Conservation (phyloP, 2,797 vertebrate species). For the Oryzias sinensis region DNA sequence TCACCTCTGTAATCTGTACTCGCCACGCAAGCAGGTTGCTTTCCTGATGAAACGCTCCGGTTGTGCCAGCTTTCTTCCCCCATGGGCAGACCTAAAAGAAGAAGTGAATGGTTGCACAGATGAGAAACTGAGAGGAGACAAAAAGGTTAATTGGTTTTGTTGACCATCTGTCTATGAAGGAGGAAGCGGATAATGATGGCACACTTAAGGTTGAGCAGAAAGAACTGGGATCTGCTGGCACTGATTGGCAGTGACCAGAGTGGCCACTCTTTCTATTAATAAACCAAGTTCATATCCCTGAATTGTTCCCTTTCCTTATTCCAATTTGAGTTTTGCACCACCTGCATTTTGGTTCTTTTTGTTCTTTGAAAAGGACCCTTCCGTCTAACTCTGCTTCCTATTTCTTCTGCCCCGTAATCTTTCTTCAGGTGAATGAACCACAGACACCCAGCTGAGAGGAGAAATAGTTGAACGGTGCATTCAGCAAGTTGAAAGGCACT, state of each 20-base stretch:
- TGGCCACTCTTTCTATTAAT: slow-evolving; percentile 73
- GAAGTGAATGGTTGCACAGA: slow-evolving; percentile 50
- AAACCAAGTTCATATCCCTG: slow-evolving; percentile 57
- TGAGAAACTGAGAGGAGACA: slow-evolving; percentile 64
- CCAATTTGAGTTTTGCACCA: slow-evolving; percentile 4
- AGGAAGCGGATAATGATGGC: slow-evolving; percentile 39
- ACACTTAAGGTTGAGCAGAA: slow-evolving; percentile 40
- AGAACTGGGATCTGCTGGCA: slow-evolving; percentile 73
- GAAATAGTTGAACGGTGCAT: slow-evolving; percentile 45
- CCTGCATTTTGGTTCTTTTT: slow-evolving; percentile 18
- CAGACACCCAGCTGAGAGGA: slow-evolving; percentile 46
- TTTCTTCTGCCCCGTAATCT: slow-evolving; percentile 12
- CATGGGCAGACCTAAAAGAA: slow-evolving; percentile 64
- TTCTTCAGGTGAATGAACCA: slow-evolving; percentile 43
- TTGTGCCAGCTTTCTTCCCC: slow-evolving; percentile 61
- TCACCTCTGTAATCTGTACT: slow-evolving; percentile 37
- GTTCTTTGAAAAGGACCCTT: slow-evolving; percentile 21
- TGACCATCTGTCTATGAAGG: slow-evolving; percentile 83
- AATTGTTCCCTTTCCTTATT: slow-evolving; percentile 33
- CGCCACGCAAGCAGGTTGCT: slow-evolving; percentile 8
- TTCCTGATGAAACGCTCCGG: slow-evolving; percentile 55
- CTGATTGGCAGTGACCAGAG: slow-evolving; percentile 58
- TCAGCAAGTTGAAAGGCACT: slow-evolving; percentile 34
- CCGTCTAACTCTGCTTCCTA: slow-evolving; percentile 2
- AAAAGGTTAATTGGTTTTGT: slow-evolving; percentile 87